Base-by-base conservation (phyloP, 2,797 vertebrate genomes). In the Ctenopoma multispine region DNA sequence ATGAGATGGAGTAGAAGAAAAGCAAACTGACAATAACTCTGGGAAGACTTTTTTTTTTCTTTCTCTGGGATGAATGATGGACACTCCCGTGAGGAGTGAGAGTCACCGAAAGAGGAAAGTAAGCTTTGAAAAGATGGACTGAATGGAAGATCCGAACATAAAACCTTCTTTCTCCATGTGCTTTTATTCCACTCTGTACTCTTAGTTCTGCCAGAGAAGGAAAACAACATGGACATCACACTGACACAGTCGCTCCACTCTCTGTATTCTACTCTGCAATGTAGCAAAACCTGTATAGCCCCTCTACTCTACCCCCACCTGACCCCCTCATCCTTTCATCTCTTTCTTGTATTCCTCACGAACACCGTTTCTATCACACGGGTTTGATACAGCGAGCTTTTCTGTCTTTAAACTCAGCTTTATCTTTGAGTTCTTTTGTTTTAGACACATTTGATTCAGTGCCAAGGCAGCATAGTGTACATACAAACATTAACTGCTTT, bases 401-500 rank as follows among this genome's bases (percentile, higher is more conserved):
- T 85, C 68, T 73, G 78, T 89, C 81, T 69, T 77, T 60, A 43
- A 78, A 77, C 85, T 91, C 75, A 44, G 70, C 74, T 81, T 84
- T 78, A 83, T 55, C 77, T 63, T 79, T 79, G 54, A 69, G 68
- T 85, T 84, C 64, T 81, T 44, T 76, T 79, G 24, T 86, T 91
- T 87, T 83, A 70, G 79, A 87, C 72, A 49, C 53, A 20, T 88
- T 87, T 71, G 41, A 89, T 87, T 85, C 79, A 82, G 90, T 90
- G 89, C 88, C 90, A 90, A 87, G 80, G 83, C 87, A 84, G 62
- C 83, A 91, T 75, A 86, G 27, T 92, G 90, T 91, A 88, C 80
- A 92, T 87, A 83, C 24, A 75, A 77, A 71, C 75, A 78, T 78
- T 31, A 41, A 72, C 60, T 67, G 60, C 58, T 70, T 73, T 77